Evolutionary conservation across 2,797 vertebrate genomes (phyloP).

Genomic region (Natrix natrix): DNA sequence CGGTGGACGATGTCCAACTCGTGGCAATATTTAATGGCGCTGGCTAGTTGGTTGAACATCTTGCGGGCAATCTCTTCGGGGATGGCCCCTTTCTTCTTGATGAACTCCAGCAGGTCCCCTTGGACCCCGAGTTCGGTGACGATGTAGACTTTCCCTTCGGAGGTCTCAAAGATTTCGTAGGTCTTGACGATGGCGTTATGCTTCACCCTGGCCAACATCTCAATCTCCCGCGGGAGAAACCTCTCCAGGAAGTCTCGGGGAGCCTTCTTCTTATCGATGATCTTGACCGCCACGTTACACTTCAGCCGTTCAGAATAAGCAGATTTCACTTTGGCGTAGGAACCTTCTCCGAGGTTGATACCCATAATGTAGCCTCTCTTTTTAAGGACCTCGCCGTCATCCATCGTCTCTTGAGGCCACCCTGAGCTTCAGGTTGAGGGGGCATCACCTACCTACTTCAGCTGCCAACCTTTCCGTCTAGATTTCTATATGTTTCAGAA

Average conservation of each 20-base stretch:
- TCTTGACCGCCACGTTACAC: slow-evolving; percentile 68
- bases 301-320: slow-evolving; percentile 68
- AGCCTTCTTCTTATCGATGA: slow-evolving; percentile 68
- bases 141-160: slow-evolving; percentile 64
- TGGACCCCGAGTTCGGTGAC: slow-evolving; percentile 67
- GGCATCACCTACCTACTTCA: slow-evolving; percentile 15
- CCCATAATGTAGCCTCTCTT: slow-evolving; percentile 65
- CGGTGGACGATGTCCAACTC: slow-evolving; percentile 57
- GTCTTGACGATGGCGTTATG: slow-evolving; percentile 66
- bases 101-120: slow-evolving; percentile 65
- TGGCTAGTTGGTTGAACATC: slow-evolving; percentile 67
- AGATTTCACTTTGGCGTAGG: slow-evolving; percentile 70
- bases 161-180: slow-evolving; percentile 67
- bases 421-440: neutral
- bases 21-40: slow-evolving; percentile 65
- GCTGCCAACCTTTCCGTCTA: neutral
- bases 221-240: slow-evolving; percentile 68
- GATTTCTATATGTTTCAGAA: slow-evolving; percentile 14
- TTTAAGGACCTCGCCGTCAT: slow-evolving; percentile 65
- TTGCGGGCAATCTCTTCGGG: slow-evolving; percentile 58
- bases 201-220: slow-evolving; percentile 65
- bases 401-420: slow-evolving; percentile 50
- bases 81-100: slow-evolving; percentile 62
- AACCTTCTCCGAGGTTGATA: slow-evolving; percentile 67
- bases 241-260: slow-evolving; percentile 65